Conservation (phyloP, 2,113 vertebrate genomes). For the Thomomys bottae region DNA sequence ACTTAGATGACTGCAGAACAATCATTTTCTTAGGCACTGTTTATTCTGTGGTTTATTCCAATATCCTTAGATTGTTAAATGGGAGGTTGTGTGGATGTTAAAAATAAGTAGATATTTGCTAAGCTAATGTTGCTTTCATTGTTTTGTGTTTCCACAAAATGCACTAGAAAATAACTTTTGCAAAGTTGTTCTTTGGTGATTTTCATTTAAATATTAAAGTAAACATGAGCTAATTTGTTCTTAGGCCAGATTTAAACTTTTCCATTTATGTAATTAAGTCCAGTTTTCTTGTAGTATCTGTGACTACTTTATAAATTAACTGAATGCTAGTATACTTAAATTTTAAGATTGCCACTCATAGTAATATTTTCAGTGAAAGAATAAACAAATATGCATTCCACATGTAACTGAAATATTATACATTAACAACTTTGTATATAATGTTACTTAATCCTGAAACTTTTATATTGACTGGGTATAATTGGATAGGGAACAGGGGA, state of each 20-base stretch:
- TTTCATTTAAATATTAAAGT: slow-evolving; percentile 35
- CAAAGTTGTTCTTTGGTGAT: neutral
- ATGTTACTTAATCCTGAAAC: slow-evolving; percentile 46
- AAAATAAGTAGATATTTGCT: neutral
- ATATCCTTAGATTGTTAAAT: neutral
- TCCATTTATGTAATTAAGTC: slow-evolving; percentile 13
- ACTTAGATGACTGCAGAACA: neutral
- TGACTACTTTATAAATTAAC: slow-evolving; percentile 37
- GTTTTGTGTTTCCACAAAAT: too few species aligned
- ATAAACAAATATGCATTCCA: neutral
- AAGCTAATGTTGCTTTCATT: neutral
- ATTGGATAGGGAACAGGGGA: too few species aligned
- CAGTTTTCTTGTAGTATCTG: slow-evolving; percentile 29
- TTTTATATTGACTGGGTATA: slow-evolving; percentile 47
- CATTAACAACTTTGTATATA: slow-evolving; percentile 10
- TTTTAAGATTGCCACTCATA: slow-evolving; percentile 39
- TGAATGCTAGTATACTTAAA: neutral
- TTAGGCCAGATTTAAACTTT: slow-evolving; percentile 29
- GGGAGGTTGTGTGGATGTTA: neutral
- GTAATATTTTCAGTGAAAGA: neutral
- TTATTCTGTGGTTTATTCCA: neutral
- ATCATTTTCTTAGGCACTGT: neutral
- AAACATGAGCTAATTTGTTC: neutral
- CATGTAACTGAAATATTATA: neutral
- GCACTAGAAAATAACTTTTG: neutral